Evolutionary conservation across 2,113 vertebrate species (phyloP).

Genomic region (Ptilorrhoa leucosticta): DNA sequence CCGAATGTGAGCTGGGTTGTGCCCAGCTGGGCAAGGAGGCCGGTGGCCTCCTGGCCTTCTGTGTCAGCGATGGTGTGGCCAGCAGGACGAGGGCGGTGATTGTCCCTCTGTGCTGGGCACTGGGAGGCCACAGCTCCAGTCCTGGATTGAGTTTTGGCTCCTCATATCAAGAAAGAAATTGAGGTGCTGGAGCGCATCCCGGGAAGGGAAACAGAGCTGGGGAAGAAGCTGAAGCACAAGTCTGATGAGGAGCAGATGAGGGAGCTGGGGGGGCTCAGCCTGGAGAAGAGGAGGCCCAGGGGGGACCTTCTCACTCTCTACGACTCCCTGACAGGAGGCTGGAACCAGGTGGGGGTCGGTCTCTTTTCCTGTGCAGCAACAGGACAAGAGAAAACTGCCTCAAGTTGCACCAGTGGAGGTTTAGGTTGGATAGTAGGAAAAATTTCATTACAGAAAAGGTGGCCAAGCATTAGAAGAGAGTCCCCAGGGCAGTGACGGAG

Average conservation of each 20-base stretch:
- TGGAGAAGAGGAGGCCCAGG: background rate
- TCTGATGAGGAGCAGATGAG: background rate
- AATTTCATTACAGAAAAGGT: background rate
- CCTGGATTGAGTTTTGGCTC: background rate
- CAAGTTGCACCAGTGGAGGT: background rate
- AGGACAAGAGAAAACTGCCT: background rate
- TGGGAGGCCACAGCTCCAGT: background rate
- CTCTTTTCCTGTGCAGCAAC: background rate
- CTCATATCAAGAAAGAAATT: background rate
- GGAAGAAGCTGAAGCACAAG: background rate
- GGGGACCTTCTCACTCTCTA: background rate
- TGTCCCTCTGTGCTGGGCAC: background rate
- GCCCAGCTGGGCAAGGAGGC: background rate
- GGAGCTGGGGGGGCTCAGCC: background rate
- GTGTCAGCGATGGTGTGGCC: background rate
- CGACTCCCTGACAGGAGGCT: background rate
- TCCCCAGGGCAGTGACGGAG: too few species aligned
- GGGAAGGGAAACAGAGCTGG: background rate
- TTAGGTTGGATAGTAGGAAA: background rate
- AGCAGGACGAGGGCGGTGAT: background rate
- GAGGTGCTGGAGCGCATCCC: fast-evolving
- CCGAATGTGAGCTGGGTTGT: fast-evolving
- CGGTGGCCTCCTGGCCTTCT: background rate
- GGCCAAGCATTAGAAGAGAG: background rate
- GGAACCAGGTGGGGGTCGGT: background rate